phyloP scores from a whole-genome alignment of 2,888 invertebrate genomes.

The Auanema freiburgensis region DNA sequence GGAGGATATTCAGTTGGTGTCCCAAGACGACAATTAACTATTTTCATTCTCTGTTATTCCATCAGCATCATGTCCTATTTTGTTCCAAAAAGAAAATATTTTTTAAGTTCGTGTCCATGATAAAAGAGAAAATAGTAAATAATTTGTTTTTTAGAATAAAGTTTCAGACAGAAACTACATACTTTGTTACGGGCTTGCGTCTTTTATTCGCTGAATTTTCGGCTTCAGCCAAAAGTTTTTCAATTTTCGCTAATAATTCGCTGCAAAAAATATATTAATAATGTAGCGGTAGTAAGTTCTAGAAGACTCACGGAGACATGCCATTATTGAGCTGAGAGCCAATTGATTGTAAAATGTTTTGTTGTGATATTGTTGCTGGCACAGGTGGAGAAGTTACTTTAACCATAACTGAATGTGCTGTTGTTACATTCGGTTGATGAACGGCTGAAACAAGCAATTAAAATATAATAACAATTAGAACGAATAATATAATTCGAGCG shows the following conservation, averaged over 20 bases:
- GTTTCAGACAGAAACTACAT: no score
- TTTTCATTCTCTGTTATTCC: background rate
- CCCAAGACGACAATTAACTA: constrained; percentile 1
- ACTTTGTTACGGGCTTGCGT: no score
- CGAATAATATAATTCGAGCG: background rate
- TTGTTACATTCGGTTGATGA: constrained; percentile 20
- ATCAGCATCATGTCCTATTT: background rate
- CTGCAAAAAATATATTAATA: constrained; percentile 18
- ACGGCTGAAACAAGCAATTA: constrained; percentile 12
- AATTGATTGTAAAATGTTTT: constrained; percentile 17
- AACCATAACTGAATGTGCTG: constrained; percentile 37
- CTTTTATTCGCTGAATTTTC: no score
- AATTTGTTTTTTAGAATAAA: no score
- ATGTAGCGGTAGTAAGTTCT: background rate
- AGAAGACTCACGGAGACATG: constrained; percentile 32
- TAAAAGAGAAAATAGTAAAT: no score
- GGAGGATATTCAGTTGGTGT: constrained; percentile 27
- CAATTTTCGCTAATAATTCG: constrained; percentile 38
- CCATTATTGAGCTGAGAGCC: constrained; percentile 32
- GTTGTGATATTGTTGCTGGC: constrained; percentile 10
- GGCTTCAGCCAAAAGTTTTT: constrained; percentile 17
- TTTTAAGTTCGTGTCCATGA: no score
- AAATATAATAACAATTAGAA: background rate
- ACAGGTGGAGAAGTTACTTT: constrained; percentile 38
- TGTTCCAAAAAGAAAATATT: background rate